A percentile compares a stretch with the other conserved stretches of the same genome.
Conservation (phyloP, 2,113 vertebrate species). For the Gila orcuttii region DNA sequence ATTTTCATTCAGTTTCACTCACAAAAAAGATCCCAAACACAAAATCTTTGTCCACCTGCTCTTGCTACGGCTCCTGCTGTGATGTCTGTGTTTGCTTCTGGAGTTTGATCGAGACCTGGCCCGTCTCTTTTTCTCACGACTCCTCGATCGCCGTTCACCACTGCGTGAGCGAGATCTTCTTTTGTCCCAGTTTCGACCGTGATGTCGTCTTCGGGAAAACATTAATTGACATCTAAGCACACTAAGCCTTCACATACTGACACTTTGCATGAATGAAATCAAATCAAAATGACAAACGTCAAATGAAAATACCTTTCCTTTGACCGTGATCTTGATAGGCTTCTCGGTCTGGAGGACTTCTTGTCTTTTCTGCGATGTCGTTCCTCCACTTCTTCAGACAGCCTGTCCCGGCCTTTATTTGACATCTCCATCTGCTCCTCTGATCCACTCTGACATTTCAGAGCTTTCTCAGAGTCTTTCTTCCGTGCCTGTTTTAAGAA, state of each 20-base stretch:
- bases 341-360: slow-evolving; percentile 85
- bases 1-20: neutral
- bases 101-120: slow-evolving; percentile 87
- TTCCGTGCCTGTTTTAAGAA: slow-evolving; percentile 99
- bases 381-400: slow-evolving; percentile 92
- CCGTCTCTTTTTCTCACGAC: slow-evolving; percentile 89
- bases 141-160: slow-evolving; percentile 69
- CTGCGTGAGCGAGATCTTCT: slow-evolving; percentile 86
- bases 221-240: neutral
- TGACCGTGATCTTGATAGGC: slow-evolving; percentile 90
- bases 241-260: neutral
- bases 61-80: slow-evolving; percentile 89
- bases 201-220: slow-evolving; percentile 82
- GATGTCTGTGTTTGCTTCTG: slow-evolving; percentile 87
- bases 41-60: slow-evolving; percentile 81
- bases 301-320: slow-evolving; percentile 82
- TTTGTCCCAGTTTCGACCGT: slow-evolving; percentile 89
- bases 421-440: slow-evolving; percentile 86
- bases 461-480: slow-evolving; percentile 89
- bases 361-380: slow-evolving; percentile 90
- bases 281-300: neutral
- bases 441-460: slow-evolving; percentile 86
- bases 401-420: slow-evolving; percentile 85
- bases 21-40: neutral
- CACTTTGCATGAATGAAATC: neutral